phyloP scores from a whole-genome alignment of 2,888 invertebrate species.

The Pseudoips prasinana region DNA sequence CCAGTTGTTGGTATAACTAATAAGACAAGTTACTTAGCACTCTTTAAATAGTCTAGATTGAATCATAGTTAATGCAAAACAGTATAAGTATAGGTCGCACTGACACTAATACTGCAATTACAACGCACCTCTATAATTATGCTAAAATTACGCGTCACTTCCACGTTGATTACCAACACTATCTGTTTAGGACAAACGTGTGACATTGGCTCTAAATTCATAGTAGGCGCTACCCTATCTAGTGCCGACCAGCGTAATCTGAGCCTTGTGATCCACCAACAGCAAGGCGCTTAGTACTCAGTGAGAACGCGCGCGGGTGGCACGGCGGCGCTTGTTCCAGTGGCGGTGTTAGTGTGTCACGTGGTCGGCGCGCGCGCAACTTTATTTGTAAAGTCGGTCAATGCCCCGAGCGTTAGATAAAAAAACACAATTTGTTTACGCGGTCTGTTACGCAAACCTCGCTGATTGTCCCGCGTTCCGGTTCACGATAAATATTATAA shows the following conservation, averaged over 20 bases:
- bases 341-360: constrained; percentile 70
- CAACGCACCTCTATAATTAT: constrained; percentile 26
- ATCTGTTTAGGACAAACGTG: constrained; percentile 55
- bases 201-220: constrained; percentile 77
- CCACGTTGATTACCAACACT: constrained; percentile 43
- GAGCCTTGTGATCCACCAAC: constrained; percentile 18
- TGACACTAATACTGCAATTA: constrained; percentile 6
- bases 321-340: constrained; percentile 31
- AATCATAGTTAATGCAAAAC: too few species aligned
- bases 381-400: constrained; percentile 78
- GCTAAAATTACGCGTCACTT: constrained; percentile 31
- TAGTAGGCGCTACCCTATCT: constrained; percentile 47
- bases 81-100: not conserved
- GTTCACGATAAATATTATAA: constrained; percentile 38
- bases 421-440: constrained; percentile 76
- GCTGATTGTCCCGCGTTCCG: constrained; percentile 52
- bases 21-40: too few species aligned
- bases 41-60: too few species aligned
- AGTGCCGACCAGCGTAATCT: constrained; percentile 35
- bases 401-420: constrained; percentile 79
- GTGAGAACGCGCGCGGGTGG: constrained; percentile 11
- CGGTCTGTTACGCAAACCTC: constrained; percentile 68
- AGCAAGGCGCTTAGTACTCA: too few species aligned
- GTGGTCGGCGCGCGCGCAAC: constrained; percentile 76
- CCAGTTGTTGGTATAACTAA: too few species aligned